Evolutionary conservation across 1,140 invertebrate species (phyloP).

Genomic region (Chlorops oryzae): DNA sequence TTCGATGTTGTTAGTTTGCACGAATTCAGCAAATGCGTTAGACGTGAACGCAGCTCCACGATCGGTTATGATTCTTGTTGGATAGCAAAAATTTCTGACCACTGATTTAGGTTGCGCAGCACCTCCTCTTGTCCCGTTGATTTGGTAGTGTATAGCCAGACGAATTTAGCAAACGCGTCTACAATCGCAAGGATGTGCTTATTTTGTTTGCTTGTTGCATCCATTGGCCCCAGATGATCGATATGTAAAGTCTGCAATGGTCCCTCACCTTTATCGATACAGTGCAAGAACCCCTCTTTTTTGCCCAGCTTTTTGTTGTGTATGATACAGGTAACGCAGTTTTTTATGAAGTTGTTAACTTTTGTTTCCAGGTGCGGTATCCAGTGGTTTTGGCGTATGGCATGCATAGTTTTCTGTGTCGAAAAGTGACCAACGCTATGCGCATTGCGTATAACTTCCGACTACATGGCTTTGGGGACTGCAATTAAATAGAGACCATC

Average conservation of each 20-base stretch:
- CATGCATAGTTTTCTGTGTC: conserved; percentile 20
- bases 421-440: conserved; percentile 29
- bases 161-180: conserved; percentile 47
- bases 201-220: conserved; percentile 39
- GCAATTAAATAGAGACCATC: background rate
- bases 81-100: too few species aligned
- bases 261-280: conserved; percentile 31
- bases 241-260: too few species aligned
- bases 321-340: conserved; percentile 23
- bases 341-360: conserved; percentile 27
- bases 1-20: conserved; percentile 15
- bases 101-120: too few species aligned
- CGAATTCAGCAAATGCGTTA: conserved; percentile 14
- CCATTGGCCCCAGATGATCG: conserved; percentile 42
- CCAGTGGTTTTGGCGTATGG: conserved; percentile 41
- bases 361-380: conserved; percentile 36
- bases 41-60: conserved; percentile 42
- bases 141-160: conserved; percentile 35
- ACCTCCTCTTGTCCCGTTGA: too few species aligned
- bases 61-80: conserved; percentile 34
- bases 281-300: conserved; percentile 37
- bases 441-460: conserved; percentile 4
- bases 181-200: conserved; percentile 42
- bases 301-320: conserved; percentile 35
- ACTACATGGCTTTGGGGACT: conserved; percentile 5